Evolutionary conservation across 2,113 vertebrate species (phyloP).

Genomic region (Sapajus apella): DNA sequence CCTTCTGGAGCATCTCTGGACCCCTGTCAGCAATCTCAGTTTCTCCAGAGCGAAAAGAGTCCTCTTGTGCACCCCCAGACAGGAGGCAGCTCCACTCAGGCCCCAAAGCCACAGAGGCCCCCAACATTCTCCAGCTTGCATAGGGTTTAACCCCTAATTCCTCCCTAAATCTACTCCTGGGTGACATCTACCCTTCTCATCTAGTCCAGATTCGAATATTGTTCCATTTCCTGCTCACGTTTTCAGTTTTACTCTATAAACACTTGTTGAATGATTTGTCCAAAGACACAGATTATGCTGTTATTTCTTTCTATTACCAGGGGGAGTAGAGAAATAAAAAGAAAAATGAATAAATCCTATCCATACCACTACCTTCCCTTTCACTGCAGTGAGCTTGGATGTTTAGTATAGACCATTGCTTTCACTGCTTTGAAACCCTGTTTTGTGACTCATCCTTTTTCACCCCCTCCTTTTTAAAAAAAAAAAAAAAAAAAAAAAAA

Average conservation of each 20-base stretch:
- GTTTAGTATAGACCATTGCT: neutral
- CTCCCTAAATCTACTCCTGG: neutral
- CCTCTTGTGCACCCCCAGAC: neutral
- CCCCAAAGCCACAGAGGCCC: neutral
- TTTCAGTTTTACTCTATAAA: constrained; percentile 24
- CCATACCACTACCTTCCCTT: neutral
- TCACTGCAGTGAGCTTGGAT: neutral
- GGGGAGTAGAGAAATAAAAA: neutral
- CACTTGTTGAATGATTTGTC: constrained; percentile 41
- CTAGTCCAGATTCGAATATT: neutral
- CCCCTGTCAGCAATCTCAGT: neutral
- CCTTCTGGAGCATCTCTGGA: neutral
- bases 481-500: too few relatives aligned
- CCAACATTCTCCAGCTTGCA: neutral
- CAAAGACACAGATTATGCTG: neutral
- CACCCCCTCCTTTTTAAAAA: neutral
- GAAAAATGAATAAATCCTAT: neutral
- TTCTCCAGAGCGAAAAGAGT: neutral
- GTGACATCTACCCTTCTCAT: neutral
- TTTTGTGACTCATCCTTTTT: neutral
- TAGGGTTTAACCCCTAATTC: neutral
- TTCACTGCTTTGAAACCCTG: neutral
- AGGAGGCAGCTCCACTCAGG: neutral
- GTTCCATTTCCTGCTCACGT: neutral
- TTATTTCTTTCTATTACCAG: neutral